Conservation (phyloP, 1,140 invertebrate species). For the Bacillus rossius region DNA sequence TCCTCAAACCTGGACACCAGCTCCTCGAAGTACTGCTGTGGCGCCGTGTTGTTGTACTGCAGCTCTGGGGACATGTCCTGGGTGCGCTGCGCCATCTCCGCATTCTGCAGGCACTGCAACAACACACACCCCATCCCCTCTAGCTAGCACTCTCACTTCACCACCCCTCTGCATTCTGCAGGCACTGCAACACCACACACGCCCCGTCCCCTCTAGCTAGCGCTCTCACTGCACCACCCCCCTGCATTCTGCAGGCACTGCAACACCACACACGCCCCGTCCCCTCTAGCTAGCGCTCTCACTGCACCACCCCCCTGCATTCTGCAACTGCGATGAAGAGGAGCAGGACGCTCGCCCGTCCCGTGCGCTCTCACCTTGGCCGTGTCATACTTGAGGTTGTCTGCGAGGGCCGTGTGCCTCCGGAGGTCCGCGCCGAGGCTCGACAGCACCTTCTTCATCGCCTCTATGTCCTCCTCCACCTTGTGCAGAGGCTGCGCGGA, state of each 20-base stretch:
- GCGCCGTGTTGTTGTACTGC: slow-evolving; percentile 71
- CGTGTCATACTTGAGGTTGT: slow-evolving; percentile 67
- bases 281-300: too few relatives aligned
- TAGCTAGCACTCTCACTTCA: too few relatives aligned
- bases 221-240: too few relatives aligned
- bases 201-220: background rate
- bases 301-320: too few relatives aligned
- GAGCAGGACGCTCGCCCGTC: too few relatives aligned
- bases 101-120: slow-evolving; percentile 56
- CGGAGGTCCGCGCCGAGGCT: slow-evolving; percentile 50
- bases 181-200: slow-evolving; percentile 41
- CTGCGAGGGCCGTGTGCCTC: slow-evolving; percentile 55
- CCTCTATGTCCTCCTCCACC: slow-evolving; percentile 54
- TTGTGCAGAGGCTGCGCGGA: slow-evolving; percentile 62
- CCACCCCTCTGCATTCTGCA: slow-evolving; percentile 69
- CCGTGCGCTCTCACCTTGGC: slow-evolving; percentile 54
- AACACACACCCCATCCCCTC: background rate
- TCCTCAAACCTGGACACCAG: slow-evolving; percentile 66
- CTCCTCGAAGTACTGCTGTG: slow-evolving; percentile 63
- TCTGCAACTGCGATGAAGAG: too few relatives aligned
- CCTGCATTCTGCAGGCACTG: slow-evolving; percentile 65
- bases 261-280: background rate
- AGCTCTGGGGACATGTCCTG: slow-evolving; percentile 68
- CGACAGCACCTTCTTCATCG: slow-evolving; percentile 58
- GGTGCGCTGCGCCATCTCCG: slow-evolving; percentile 72